Conservation (phyloP, 2,797 vertebrate species). For the Crocidura indochinensis region DNA sequence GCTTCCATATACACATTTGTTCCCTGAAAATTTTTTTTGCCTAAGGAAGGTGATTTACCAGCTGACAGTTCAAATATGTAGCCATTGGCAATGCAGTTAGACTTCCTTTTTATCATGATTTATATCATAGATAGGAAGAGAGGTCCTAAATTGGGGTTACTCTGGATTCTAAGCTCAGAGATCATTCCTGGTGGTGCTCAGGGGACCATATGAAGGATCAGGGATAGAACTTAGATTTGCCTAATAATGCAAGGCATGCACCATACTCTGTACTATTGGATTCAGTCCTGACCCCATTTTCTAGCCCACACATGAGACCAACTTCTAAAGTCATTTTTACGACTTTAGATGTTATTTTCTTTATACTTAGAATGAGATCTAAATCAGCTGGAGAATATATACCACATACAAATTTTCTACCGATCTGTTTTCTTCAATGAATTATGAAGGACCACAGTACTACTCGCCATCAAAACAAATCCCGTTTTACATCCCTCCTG, state of each 20-base stretch:
- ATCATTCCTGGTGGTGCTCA: too few relatives aligned
- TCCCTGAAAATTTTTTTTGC: not conserved
- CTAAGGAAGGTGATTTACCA: not conserved
- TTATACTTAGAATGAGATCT: not conserved
- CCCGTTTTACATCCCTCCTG: not conserved
- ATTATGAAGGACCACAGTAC: not conserved
- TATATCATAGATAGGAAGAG: conserved; percentile 9
- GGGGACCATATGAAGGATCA: too few relatives aligned
- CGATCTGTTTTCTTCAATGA: not conserved
- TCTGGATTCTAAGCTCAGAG: too few relatives aligned
- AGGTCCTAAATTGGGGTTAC: conserved; percentile 24
- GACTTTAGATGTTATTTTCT: not conserved
- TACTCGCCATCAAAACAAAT: accelerated
- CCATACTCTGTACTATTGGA: too few relatives aligned
- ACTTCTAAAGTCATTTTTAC: not conserved
- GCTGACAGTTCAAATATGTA: conserved; percentile 50
- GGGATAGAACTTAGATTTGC: too few relatives aligned
- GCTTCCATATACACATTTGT: not conserved
- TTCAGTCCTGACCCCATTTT: not conserved
- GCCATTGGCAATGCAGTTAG: not conserved
- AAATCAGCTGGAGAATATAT: not conserved
- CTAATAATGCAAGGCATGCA: too few relatives aligned
- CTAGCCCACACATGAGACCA: not conserved
- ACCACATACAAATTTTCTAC: not conserved
- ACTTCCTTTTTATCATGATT: conserved; percentile 58